Evolutionary conservation across 2,888 invertebrate species (phyloP), one percentile per base, ranked within the genome.

Genomic region (Tenthredo mesomela): DNA sequence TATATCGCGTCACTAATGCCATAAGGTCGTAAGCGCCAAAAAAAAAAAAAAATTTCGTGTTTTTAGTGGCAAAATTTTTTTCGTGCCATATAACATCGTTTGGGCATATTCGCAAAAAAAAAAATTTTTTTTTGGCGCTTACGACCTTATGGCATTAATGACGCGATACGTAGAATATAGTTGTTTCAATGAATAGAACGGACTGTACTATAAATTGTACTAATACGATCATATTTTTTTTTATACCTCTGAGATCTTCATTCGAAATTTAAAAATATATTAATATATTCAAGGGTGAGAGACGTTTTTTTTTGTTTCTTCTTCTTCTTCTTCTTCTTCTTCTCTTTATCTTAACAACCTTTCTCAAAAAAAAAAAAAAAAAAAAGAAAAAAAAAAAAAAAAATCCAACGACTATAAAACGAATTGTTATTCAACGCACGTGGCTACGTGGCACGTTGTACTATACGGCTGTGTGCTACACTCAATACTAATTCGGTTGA

Each of bases 401-500:
- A 77, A 54, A 77, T 29, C 54, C 29, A 54, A 80, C 80, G 80
- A n/a, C 21, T 43, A 21, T 73, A 73, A n/a, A 61, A 18, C 58
- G 40, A 80, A 21, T 58, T 61, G 40, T 37, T 61, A 80, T 80
- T 80, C 80, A 33, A 80, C 80, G 58, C 80, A 80, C 58, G 80
- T 80, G 80, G 80, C 80, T 80, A 80, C 80, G 80, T 40, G 77
- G 77, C 50, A 54, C 77, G 50, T 33, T 75, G 47, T 54, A 58
- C 78, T 54, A 54, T 58, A n/a, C n/a, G 54, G 54, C 54, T 37
- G 37, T 33, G 21, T 61, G 58, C 61, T 40, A 50, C 80, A 61
- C 80, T 80, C 33, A 80, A 80, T 80, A 80, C 80, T 80, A 80
- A 80, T 80, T 80, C 61, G 61, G 61, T 80, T 61, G 37, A 50